Conservation (phyloP, 2,113 vertebrate genomes). For the Piaya cayana region DNA sequence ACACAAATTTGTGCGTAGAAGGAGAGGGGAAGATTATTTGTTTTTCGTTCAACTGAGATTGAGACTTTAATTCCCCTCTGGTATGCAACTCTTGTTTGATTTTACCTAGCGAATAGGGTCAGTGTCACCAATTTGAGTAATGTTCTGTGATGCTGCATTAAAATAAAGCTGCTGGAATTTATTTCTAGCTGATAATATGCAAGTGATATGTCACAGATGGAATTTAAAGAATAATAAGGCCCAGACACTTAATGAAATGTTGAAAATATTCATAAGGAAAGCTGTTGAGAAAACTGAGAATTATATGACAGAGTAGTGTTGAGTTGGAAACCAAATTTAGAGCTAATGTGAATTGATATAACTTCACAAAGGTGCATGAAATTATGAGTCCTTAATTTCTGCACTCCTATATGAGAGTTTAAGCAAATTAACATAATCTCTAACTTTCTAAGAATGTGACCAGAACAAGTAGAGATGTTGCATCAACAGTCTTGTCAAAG, state of each 20-base stretch:
- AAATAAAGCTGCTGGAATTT: not conserved
- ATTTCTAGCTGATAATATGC: not conserved
- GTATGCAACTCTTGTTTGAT: not conserved
- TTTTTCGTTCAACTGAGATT: not conserved
- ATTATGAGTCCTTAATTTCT: not conserved
- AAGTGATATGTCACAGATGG: not conserved
- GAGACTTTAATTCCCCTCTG: not conserved
- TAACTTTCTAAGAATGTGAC: not conserved
- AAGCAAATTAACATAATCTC: not conserved
- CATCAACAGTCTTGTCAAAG: not conserved
- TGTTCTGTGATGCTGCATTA: not conserved
- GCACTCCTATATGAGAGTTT: not conserved
- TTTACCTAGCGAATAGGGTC: not conserved
- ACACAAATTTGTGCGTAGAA: not conserved
- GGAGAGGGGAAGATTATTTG: not conserved
- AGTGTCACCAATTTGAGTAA: not conserved
- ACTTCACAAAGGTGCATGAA: not conserved
- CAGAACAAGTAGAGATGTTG: not conserved
- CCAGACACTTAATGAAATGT: not conserved
- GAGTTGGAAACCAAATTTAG: not conserved
- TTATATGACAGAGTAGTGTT: not conserved
- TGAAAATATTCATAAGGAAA: not conserved
- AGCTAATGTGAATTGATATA: not conserved
- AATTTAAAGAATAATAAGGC: not conserved
- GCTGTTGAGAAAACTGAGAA: not conserved